phyloP scores from a whole-genome alignment of 2,113 vertebrate species.

The Monopterus albus region DNA sequence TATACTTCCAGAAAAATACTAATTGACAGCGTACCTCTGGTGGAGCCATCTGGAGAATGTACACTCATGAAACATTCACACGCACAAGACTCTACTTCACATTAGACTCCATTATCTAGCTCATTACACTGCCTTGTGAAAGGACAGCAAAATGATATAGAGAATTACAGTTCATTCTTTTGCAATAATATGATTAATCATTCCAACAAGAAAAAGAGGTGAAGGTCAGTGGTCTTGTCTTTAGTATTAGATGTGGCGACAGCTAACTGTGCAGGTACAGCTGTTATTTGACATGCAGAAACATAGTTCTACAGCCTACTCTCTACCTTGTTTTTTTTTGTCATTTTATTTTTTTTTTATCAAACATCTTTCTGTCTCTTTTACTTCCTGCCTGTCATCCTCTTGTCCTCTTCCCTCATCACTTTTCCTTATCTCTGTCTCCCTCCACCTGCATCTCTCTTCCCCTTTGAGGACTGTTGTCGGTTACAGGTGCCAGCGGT shows the following conservation, averaged over 20 bases:
- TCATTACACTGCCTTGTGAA: conserved; percentile 54
- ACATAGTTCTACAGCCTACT: conserved; percentile 14
- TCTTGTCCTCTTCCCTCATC: conserved; percentile 16
- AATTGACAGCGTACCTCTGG: conserved; percentile 54
- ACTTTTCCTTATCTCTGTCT: background rate
- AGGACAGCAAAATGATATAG: conserved; percentile 33
- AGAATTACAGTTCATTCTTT: conserved; percentile 45
- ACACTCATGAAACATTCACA: conserved; percentile 28
- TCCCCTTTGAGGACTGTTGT: conserved; percentile 24
- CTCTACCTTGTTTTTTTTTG: conserved; percentile 6
- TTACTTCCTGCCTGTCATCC: conserved; percentile 41
- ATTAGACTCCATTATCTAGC: conserved; percentile 46
- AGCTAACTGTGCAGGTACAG: background rate
- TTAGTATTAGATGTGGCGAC: conserved; percentile 19
- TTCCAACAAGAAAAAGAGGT: conserved; percentile 23
- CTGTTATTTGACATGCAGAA: conserved; percentile 22
- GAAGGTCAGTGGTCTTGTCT: conserved; percentile 36
- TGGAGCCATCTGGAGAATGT: conserved; percentile 69
- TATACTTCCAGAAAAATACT: conserved; percentile 39
- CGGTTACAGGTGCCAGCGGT: conserved; percentile 39
- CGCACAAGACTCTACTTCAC: conserved; percentile 14
- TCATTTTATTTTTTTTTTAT: conserved; percentile 36
- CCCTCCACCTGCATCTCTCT: conserved; percentile 16
- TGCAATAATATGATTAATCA: conserved; percentile 44
- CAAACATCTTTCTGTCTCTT: conserved; percentile 65